A percentile compares a stretch with the other conserved stretches of the same genome.
phyloP scores from a whole-genome alignment of 1,140 invertebrate genomes.

The Homarus americanus region DNA sequence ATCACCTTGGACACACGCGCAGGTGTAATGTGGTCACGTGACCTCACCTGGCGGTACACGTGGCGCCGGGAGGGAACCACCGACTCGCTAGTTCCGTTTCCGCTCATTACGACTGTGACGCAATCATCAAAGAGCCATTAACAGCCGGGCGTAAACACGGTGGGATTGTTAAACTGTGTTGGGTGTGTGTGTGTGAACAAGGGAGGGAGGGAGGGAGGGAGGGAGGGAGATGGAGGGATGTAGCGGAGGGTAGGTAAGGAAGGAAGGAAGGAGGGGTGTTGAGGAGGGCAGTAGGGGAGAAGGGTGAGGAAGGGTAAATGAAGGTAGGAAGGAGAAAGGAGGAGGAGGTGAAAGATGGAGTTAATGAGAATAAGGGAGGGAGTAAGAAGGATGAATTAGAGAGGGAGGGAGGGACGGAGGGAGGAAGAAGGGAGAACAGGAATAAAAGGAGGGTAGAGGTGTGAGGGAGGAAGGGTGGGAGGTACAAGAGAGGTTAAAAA shows the following conservation, averaged over 20 bases:
- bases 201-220: background rate
- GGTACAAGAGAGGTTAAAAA: no score
- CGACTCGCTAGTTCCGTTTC: slow-evolving; percentile 26
- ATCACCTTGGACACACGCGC: slow-evolving; percentile 23
- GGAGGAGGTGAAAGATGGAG: background rate
- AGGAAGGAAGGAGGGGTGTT: background rate
- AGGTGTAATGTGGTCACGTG: slow-evolving; percentile 37
- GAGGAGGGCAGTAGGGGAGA: background rate
- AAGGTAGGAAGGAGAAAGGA: slow-evolving; percentile 12
- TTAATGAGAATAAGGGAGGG: background rate
- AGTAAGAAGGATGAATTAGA: background rate
- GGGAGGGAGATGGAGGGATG: background rate
- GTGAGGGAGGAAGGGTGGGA: no score
- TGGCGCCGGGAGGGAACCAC: background rate
- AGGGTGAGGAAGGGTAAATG: background rate
- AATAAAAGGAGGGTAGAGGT: no score
- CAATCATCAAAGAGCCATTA: background rate
- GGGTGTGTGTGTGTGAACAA: slow-evolving; percentile 8
- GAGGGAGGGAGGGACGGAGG: background rate
- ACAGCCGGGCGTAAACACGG: background rate
- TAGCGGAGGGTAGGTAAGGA: slow-evolving; percentile 4
- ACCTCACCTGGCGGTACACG: slow-evolving; percentile 21
- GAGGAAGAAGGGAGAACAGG: background rate
- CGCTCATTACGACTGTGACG: slow-evolving; percentile 12
- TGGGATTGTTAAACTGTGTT: slow-evolving; percentile 7